Conservation (phyloP, 2,113 vertebrate genomes). For the Syngnathus floridae region DNA sequence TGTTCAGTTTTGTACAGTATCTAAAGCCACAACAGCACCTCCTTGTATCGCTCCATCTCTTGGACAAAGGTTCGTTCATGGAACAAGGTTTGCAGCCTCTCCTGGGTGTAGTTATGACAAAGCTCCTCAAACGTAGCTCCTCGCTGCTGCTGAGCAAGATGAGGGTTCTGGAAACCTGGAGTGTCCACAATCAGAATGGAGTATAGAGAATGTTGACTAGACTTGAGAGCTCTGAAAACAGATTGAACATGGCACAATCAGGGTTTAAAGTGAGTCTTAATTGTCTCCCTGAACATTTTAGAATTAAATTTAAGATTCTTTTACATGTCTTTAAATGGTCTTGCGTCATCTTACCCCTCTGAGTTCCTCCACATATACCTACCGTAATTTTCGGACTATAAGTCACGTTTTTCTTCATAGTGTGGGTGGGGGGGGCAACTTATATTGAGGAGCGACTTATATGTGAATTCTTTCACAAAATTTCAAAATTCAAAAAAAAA, state of each 20-base stretch:
- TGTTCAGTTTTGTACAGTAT: neutral
- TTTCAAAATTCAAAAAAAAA: no score
- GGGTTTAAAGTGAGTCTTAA: neutral
- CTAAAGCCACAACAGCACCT: conserved; percentile 69
- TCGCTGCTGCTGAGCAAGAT: conserved; percentile 73
- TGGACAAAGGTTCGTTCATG: conserved; percentile 86
- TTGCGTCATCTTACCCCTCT: no score
- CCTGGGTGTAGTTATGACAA: conserved; percentile 96
- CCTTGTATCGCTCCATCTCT: conserved; percentile 92
- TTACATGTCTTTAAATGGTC: no score
- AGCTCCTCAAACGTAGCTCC: conserved; percentile 95
- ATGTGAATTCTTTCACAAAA: no score
- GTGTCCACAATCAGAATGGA: conserved; percentile 94
- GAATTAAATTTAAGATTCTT: no score
- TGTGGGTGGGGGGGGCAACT: no score
- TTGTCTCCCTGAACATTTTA: no score
- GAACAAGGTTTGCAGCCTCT: conserved; percentile 90
- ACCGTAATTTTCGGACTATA: no score
- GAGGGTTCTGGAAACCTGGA: conserved; percentile 91
- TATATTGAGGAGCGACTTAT: no score
- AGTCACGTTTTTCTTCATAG: no score
- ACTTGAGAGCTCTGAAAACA: conserved; percentile 86
- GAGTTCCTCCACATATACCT: no score
- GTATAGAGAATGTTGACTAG: conserved; percentile 90
- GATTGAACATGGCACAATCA: neutral